Base-by-base conservation (phyloP, 2,888 invertebrate species). In the Hemithea aestivaria region DNA sequence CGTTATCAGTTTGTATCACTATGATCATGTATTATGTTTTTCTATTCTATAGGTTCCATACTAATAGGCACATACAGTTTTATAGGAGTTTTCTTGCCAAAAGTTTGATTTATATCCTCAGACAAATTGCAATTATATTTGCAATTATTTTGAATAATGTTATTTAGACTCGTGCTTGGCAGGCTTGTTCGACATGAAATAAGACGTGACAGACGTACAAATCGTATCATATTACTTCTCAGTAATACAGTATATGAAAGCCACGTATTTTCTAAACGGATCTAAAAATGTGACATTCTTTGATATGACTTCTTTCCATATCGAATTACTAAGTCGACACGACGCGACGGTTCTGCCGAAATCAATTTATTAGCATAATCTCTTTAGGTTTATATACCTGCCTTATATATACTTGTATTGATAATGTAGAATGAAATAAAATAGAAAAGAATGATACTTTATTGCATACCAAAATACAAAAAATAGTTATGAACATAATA, bases 61-160 rank as follows among this genome's bases (percentile, higher is more conserved):
- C n/a, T n/a, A n/a, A n/a, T n/a, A n/a, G n/a, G 16, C 16, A 16
- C 3, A 4, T 16, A 16, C 16, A 16, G 16, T 16, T 16, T 4
- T 5, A 5, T 16, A 16, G 5, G 5, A 4, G 5, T 16, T 16
- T 16, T 16, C 44, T 58, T 71, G 73, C 65, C 65, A 73, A 58
- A 40, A 52, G 55, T 53, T 40, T 33, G 51, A 52, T 54, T 51
- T 48, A 58, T 55, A 30, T 39, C 37, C 50, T 53, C 51, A 43
- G 51, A 50, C 65, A 65, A 65, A 71, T 68, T 66, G 16, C 5
- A 16, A 16, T 16, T 16, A 16, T 16, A 67, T 61, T 40, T 44
- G 45, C 43, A 50, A 39, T 57, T 54, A 47, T 56, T 57, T 61
- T 50, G 53, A 58, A 48, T 47, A 58, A 48, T 47, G 45, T 58